phyloP scores from a whole-genome alignment of 64 coral and sea anemone species.

The Acropora tenuis region DNA sequence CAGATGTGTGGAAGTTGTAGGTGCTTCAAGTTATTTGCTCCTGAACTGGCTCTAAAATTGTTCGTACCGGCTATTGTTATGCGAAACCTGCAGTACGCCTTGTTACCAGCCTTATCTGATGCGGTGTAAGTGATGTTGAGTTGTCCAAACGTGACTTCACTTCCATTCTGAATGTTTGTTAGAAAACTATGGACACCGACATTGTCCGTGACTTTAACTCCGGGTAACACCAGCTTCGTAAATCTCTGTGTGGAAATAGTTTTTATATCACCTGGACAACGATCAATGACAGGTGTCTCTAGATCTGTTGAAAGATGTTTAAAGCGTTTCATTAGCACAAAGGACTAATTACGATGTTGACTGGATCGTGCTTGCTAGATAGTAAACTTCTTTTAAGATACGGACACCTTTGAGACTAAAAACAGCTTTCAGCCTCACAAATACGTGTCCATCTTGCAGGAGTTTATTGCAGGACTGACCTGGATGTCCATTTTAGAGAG shows the following conservation, averaged over 20 bases:
- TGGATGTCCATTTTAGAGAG: background rate
- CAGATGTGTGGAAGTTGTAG: background rate
- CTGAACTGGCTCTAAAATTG: background rate
- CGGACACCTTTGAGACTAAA: background rate
- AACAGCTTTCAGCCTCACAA: background rate
- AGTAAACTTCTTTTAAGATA: background rate
- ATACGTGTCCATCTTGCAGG: background rate
- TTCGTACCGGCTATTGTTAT: constrained; percentile 44
- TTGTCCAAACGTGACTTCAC: constrained; percentile 22
- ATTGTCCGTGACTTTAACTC: constrained; percentile 39
- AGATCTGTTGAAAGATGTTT: constrained; percentile 14
- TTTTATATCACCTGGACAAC: constrained; percentile 11
- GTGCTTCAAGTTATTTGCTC: background rate
- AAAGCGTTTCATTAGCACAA: background rate
- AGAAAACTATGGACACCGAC: constrained; percentile 15
- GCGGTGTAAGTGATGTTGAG: constrained; percentile 59
- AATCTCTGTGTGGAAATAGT: background rate
- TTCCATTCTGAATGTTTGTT: constrained; percentile 25
- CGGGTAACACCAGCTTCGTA: background rate
- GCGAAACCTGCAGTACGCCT: constrained; percentile 16
- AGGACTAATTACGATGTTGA: background rate
- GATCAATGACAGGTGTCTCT: constrained; percentile 1
- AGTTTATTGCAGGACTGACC: background rate
- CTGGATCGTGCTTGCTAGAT: background rate
- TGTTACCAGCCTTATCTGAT: constrained; percentile 56